Evolutionary conservation across 2,113 vertebrate species (phyloP), one percentile per base, ranked within the genome.

Genomic region (Chlorocebus sabaeus): DNA sequence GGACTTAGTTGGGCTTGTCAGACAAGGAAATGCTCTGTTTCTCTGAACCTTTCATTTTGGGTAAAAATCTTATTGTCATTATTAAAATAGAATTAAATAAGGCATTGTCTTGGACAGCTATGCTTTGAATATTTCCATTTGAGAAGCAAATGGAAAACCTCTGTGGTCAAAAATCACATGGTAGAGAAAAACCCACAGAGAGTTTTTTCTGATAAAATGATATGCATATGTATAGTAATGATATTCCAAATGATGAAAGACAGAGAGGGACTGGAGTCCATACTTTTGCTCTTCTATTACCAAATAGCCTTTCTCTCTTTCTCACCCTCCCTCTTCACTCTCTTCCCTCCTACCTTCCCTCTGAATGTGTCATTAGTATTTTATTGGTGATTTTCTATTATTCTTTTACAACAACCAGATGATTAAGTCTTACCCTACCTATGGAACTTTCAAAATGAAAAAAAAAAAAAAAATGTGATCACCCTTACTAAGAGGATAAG

Each of bases 121-220:
- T 81, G 8, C 12, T 95, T 48, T 92, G 45, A 89, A 89, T 92
- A 82, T 92, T 95, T 81, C n/a, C 45, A 87, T 81, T 52, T 87
- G n/a, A 87, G 43, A 55, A 73, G 30, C 52, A 27, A 61, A 22
- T 95, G 64, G 20, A 73, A 81, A 95, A 81, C 40, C 8, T 64
- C 82, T 91, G 18, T 70, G 35, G 50, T 86, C 20, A 90, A 72
- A 80, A 80, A 91, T 59, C 64, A 72, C 27, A 48, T 43, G 45
- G 52, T 80, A 11, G 52, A 72, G 18, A 95, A 22, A 79, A 50
- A 80, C 25, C 75, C 32, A 85, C 43, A 86, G 61, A 61, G 4
- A 48, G 48, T 84, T 40, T 70, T 78, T 72, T 80, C 81, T 80
- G 25, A 80, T 76, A 32, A n/a, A 95, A 43, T 52, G 40, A 38